These are phyloP conservation scores for Lepilemur ruficaudatus DNA, from an alignment of 2,797 vertebrate species.

Conservation along the genomic window DNA sequence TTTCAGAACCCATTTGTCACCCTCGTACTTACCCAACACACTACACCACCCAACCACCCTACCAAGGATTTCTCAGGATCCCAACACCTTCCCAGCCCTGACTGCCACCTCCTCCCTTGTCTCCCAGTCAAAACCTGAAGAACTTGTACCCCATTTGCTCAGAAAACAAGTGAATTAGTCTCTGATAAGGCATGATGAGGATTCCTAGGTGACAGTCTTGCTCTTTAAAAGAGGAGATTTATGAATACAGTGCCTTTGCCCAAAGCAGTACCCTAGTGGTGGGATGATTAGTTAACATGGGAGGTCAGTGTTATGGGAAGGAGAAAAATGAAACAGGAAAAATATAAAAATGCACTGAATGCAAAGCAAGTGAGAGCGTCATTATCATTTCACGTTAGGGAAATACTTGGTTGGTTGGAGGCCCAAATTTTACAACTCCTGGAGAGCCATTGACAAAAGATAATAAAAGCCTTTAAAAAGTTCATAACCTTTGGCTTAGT, in stretches of 20 bases:
- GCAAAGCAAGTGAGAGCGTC: not conserved
- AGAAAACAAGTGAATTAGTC: not conserved
- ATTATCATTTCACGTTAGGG: not conserved
- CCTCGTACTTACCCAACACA: not conserved
- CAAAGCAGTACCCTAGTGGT: not conserved
- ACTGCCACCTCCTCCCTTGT: not conserved
- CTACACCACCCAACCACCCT: no score
- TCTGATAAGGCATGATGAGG: not conserved
- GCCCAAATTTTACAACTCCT: not conserved
- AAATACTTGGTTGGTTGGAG: not conserved
- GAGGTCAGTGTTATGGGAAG: not conserved
- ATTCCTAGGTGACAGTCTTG: not conserved
- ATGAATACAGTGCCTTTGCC: not conserved
- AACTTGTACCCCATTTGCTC: not conserved
- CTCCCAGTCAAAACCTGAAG: not conserved
- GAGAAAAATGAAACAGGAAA: not conserved
- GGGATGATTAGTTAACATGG: not conserved
- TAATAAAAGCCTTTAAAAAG: conserved; percentile 20
- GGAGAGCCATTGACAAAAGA: not conserved
- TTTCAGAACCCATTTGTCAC: not conserved
- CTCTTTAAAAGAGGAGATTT: conserved; percentile 19
- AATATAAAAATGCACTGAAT: not conserved
- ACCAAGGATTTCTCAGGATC: not conserved
- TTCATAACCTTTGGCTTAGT: not conserved
- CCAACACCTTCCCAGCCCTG: not conserved